These are phyloP conservation scores for Herpailurus yagouaroundi DNA, from an alignment of 2,113 vertebrate genomes.

Conservation along the genomic window DNA sequence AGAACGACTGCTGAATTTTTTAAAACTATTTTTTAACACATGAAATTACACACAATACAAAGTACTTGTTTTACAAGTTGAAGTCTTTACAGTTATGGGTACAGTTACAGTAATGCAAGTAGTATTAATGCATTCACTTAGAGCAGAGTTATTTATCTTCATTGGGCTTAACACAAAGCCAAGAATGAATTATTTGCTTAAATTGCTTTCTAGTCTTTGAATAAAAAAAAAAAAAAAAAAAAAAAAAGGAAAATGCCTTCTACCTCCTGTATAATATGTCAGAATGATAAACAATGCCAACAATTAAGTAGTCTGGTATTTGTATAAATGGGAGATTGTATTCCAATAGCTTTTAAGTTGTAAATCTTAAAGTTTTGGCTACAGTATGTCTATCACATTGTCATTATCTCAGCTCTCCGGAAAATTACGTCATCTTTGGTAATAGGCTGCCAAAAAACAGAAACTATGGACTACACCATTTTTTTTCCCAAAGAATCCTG, in stretches of 20 bases:
- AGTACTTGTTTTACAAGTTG: constrained; percentile 20
- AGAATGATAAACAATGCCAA: constrained; percentile 61
- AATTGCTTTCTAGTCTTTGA: constrained; percentile 55
- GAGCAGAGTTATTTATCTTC: constrained; percentile 51
- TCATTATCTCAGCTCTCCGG: constrained; percentile 67
- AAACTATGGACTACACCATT: constrained; percentile 75
- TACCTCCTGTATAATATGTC: constrained; percentile 55
- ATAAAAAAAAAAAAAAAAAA: constrained; percentile 9
- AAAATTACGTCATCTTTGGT: constrained; percentile 69
- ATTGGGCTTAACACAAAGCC: constrained; percentile 53
- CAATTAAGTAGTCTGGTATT: constrained; percentile 47
- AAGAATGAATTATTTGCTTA: constrained; percentile 58
- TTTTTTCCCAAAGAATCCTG: constrained; percentile 73
- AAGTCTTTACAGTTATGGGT: constrained; percentile 62
- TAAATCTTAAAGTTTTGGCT: constrained; percentile 55
- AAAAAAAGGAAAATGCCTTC: constrained; percentile 52
- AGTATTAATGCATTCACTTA: constrained; percentile 57
- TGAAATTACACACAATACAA: constrained; percentile 55
- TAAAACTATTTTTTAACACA: constrained; percentile 54
- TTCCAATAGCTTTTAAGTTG: constrained; percentile 53
- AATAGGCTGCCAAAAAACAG: constrained; percentile 71
- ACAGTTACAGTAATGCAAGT: constrained; percentile 59
- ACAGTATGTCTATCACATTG: constrained; percentile 50
- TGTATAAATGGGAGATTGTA: constrained; percentile 47
- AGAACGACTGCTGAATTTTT: constrained; percentile 59